Evolutionary conservation across 2,797 vertebrate species (phyloP), one percentile per base, ranked within the genome.

Genomic region (Vespertilio murinus): DNA sequence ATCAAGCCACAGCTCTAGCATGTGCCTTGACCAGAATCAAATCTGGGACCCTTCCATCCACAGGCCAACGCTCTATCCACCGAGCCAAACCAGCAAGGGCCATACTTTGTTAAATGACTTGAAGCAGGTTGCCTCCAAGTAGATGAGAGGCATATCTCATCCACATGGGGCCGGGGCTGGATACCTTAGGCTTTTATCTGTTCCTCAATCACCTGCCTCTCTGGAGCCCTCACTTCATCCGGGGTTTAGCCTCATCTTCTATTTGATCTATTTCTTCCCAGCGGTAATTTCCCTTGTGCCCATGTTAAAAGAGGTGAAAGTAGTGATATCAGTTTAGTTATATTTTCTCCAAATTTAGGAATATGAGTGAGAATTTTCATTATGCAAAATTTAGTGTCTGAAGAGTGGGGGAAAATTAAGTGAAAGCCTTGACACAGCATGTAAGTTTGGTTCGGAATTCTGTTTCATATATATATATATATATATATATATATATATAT

Each of bases 371-470:
- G 18, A 59, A 70, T 93, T 89, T 35, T 40, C 69, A 20, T 75
- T 75, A 85, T 38, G 54, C 9, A 71, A 12, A 82, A 79, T 74
- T 88, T 88, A 92, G 54, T 23, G 64, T 49, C 40, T 73, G 38
- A 92, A 28, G 8, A 6, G 4, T 38, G 18, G n/a, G 38, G 17
- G 47, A 54, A 87, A 33, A 23, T 67, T 82, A 84, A 82, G 20
- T 81, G 73, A 90, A 80, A 94, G 17, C 18, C 42, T 85, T 64
- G 4, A 16, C 52, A 59, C 6, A 38, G 17, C n/a, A 49, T 59
- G 18, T 35, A 78, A 20, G 13, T 78, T 94, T 84, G 64, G 61
- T 83, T 90, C 5, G 23, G 42, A 93, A 88, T 92, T 93, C 22
- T 75, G 54, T 54, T 49, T 49, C 47, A 4, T 23, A 20, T 52